Percentiles rank a stretch among this genome's conserved stretches.
These are phyloP conservation scores for Hirtodrosophila cameraria DNA, from an alignment of 2,888 invertebrate species.

Conservation along the genomic window DNA sequence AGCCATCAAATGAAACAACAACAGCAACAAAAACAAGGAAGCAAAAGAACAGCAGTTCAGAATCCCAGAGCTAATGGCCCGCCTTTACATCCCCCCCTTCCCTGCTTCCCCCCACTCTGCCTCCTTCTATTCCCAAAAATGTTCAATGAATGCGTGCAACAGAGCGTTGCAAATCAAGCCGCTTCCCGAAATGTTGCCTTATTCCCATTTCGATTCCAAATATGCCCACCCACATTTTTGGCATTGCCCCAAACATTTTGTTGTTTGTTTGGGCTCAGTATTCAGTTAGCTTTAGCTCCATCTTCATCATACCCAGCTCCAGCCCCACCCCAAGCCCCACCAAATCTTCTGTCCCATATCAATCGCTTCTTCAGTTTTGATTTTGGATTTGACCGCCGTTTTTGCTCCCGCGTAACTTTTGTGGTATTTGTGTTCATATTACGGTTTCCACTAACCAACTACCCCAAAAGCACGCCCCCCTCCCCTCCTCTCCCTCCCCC, in stretches of 20 bases:
- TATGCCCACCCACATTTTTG: neutral
- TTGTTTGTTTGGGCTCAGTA: constrained; percentile 5
- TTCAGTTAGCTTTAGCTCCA: constrained; percentile 10
- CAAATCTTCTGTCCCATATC: too few species aligned
- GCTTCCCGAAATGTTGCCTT: constrained; percentile 34
- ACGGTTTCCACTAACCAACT: constrained; percentile 20
- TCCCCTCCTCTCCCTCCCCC: neutral
- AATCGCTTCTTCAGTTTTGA: constrained; percentile 10
- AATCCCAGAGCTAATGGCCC: constrained; percentile 26
- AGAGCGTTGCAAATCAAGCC: constrained; percentile 74
- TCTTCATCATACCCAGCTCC: neutral
- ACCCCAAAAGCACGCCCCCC: neutral
- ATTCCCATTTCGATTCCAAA: constrained; percentile 19
- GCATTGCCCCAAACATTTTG: neutral
- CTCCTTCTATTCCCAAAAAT: neutral
- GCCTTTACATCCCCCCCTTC: neutral
- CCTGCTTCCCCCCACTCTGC: neutral
- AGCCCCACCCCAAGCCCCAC: too few species aligned
- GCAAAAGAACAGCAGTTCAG: constrained; percentile 35
- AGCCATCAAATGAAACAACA: constrained; percentile 71
- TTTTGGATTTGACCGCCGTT: constrained; percentile 17
- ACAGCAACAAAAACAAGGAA: constrained; percentile 4
- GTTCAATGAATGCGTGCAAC: constrained; percentile 69
- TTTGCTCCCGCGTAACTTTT: constrained; percentile 37
- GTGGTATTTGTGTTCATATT: constrained; percentile 34